phyloP scores from a whole-genome alignment of 2,113 vertebrate species.

The Paracanthobrama guichenoti region DNA sequence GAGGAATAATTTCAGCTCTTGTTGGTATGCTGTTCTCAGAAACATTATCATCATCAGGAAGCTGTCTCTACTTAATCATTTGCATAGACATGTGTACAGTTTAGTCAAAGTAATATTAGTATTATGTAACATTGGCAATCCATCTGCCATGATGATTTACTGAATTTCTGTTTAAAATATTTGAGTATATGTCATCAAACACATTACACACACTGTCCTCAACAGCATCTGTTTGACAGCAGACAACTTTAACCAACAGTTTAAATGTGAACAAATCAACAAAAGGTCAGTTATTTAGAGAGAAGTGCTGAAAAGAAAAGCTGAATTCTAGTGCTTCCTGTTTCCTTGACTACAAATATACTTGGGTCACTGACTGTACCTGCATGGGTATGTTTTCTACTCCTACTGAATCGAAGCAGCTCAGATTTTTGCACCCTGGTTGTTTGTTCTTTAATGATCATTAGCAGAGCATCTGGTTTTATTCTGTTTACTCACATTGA shows the following conservation, averaged over 20 bases:
- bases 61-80: background rate
- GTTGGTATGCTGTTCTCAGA: background rate
- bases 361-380: constrained; percentile 12
- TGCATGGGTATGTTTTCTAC: background rate
- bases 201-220: background rate
- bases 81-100: background rate
- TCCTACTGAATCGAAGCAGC: constrained; percentile 15
- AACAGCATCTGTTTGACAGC: background rate
- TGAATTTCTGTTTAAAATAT: background rate
- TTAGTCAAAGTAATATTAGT: background rate
- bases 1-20: background rate
- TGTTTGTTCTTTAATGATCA: constrained; percentile 4
- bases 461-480: background rate
- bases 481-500: background rate
- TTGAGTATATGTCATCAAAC: background rate
- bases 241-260: background rate
- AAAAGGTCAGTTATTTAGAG: constrained; percentile 17
- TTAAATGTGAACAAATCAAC: background rate
- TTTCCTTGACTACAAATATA: constrained; percentile 29
- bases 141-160: background rate
- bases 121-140: background rate
- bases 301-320: background rate
- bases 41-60: constrained; percentile 1
- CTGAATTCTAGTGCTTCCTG: constrained; percentile 16
- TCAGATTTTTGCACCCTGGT: background rate